Conservation (phyloP, 2,113 vertebrate genomes). For the Oryctolagus cuniculus region mOryCun1.1 NC_091440.1:139001-139500, state of each 20-base stretch:
- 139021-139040: neutral
- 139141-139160: neutral
- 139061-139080: neutral
- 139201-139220: neutral
- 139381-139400: neutral
- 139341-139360: neutral
- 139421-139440: neutral
- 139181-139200: neutral
- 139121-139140: neutral
- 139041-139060: neutral
- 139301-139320: neutral
- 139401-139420: neutral
- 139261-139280: no score
- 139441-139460: neutral
- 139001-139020: no score
- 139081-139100: neutral
- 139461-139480: neutral
- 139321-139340: neutral
- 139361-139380: neutral
- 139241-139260: neutral
- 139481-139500: neutral
- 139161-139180: neutral
- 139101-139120: neutral
- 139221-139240: neutral
- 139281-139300: neutral